A percentile compares a stretch with the other conserved stretches of the same genome.
These are phyloP conservation scores for Anguilla obscura DNA, from an alignment of 2,797 vertebrate genomes.

Conservation along the genomic window DNA sequence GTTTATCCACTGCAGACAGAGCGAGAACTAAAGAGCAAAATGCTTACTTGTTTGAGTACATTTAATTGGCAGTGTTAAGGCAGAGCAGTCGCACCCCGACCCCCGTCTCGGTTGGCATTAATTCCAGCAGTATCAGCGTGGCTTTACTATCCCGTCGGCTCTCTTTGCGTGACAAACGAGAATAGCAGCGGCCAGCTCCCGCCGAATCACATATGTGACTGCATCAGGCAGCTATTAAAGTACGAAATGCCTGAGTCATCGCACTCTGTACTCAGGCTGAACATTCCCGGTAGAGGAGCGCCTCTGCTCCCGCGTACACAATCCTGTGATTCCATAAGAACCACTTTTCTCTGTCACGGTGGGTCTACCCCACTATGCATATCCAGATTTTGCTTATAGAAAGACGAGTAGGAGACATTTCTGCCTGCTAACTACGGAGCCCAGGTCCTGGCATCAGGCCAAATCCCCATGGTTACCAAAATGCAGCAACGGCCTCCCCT, in stretches of 20 bases:
- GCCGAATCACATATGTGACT: slow-evolving; percentile 56
- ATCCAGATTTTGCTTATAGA: slow-evolving; percentile 49
- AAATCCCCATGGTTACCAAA: slow-evolving; percentile 71
- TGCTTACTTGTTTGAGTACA: neutral
- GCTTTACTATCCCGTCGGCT: slow-evolving; percentile 49
- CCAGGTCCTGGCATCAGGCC: slow-evolving; percentile 60
- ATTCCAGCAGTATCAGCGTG: slow-evolving; percentile 53
- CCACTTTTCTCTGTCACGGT: slow-evolving; percentile 13
- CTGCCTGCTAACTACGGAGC: slow-evolving; percentile 52
- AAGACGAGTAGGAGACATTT: slow-evolving; percentile 63
- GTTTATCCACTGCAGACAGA: neutral
- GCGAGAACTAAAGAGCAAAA: neutral
- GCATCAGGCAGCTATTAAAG: slow-evolving; percentile 64
- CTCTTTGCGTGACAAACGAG: slow-evolving; percentile 53
- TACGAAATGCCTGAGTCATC: slow-evolving; percentile 68
- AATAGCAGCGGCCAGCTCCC: slow-evolving; percentile 50
- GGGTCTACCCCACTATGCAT: slow-evolving; percentile 25
- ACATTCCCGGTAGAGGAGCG: slow-evolving; percentile 64
- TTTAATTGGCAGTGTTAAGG: neutral
- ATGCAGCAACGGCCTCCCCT: slow-evolving; percentile 55
- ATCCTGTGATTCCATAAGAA: slow-evolving; percentile 54
- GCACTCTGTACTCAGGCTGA: slow-evolving; percentile 41
- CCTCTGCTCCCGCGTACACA: slow-evolving; percentile 53
- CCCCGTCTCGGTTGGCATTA: slow-evolving; percentile 32
- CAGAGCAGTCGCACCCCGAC: no score